Evolutionary conservation across 2,797 vertebrate species (phyloP), one percentile per base, ranked within the genome.

Genomic region (Chromis chromis): DNA sequence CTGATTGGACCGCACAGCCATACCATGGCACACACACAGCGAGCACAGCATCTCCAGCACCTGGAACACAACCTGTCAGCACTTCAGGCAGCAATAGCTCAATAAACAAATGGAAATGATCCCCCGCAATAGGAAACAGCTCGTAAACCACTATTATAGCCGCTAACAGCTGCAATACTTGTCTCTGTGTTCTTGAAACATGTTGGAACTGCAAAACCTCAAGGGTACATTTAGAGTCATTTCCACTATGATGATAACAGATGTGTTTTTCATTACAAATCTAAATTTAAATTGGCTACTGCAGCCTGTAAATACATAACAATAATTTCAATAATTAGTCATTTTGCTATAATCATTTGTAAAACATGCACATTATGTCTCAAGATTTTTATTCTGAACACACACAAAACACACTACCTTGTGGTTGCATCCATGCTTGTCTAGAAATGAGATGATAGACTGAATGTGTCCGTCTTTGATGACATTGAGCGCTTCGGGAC

Each of bases 381-480:
- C 6, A 11, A 0, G 0, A 31, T 36, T 39, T 54, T 21, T 52
- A 21, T 57, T 21, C 58, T 3, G 50, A 16, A 58, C 3, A 31
- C 10, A 46, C 11, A 53, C 16, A 27, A 44, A 68, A 33, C 44
- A 59, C 17, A 22, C 5, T 81, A 98, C 98, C 96, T 98, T 99
- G 87, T 97, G 94, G 81, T 97, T 97, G 87, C 94, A 94, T 87
- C 98, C 98, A 69, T 98, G 97, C 74, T 96, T 97, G 82, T 99
- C 96, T 65, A 99, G 92, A 75, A 99, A 96, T 28, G 95, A 96
- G 83, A 99, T 96, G 74, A 99, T 96, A 17, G 97, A 96, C 63
- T 96, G 95, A 88, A 99, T 98, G 88, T 99, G 98, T 44, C 93
- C 95, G 84, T 98, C 96, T 89, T 97, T 98, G 87, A 99, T 96